Evolutionary conservation across 2,797 vertebrate species (phyloP).

Genomic region (Helicolenus hilgendorfi): DNA sequence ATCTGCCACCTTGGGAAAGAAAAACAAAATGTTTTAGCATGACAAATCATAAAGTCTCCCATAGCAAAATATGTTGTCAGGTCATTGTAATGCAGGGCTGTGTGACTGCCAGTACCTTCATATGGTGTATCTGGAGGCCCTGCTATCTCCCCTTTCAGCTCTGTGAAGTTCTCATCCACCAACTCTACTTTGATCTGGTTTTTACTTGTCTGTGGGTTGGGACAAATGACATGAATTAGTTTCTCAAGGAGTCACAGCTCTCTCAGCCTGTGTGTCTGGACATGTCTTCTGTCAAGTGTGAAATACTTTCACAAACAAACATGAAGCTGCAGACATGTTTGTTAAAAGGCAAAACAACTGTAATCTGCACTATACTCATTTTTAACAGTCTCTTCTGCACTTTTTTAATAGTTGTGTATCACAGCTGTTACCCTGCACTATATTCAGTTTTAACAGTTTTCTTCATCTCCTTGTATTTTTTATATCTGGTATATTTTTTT

Average conservation of each 20-base stretch:
- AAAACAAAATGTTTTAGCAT: neutral
- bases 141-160: conserved; percentile 99
- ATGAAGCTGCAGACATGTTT: neutral
- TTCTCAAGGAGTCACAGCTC: neutral
- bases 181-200: conserved; percentile 99
- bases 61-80: neutral
- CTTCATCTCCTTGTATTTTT: no score
- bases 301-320: neutral
- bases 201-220: conserved; percentile 95
- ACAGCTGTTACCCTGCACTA: no score
- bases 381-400: no score
- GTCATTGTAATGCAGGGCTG: neutral
- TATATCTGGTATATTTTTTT: no score
- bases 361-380: no score
- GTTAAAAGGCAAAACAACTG: neutral
- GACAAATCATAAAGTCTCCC: neutral
- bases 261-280: neutral
- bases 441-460: no score
- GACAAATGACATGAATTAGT: conserved; percentile 18
- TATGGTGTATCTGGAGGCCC: conserved; percentile 99
- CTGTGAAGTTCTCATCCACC: conserved; percentile 99
- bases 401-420: no score
- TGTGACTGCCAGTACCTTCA: conserved; percentile 91
- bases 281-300: neutral
- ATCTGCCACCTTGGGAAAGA: conserved; percentile 93